These are phyloP conservation scores for Tauraco hartlaubi DNA, from an alignment of 2,797 vertebrate species.

Conservation along the genomic window DNA sequence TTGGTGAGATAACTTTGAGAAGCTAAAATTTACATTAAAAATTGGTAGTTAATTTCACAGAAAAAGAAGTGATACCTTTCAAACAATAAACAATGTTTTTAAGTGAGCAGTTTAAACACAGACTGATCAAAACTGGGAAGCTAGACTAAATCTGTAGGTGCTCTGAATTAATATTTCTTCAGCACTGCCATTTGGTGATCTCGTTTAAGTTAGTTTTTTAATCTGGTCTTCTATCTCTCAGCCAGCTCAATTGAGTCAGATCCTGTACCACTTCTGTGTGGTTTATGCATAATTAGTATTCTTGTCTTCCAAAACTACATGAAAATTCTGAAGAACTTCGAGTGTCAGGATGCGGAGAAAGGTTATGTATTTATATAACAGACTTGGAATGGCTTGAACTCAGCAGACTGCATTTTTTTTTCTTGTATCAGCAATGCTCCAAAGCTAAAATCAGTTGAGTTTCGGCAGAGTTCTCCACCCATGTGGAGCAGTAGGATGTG, in stretches of 20 bases:
- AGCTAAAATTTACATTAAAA: neutral
- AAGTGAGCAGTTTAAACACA: neutral
- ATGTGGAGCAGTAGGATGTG: neutral
- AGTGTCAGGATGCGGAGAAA: neutral
- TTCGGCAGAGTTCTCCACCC: neutral
- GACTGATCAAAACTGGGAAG: neutral
- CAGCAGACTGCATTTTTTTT: neutral
- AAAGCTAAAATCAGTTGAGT: neutral
- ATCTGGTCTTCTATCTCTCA: neutral
- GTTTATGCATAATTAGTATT: neutral
- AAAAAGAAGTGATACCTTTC: neutral
- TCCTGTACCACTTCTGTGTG: neutral
- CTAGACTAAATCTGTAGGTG: neutral
- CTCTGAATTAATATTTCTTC: neutral
- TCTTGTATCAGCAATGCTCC: constrained; percentile 19
- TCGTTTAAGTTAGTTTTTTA: neutral
- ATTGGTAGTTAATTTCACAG: neutral
- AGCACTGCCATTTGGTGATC: neutral
- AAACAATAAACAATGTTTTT: neutral
- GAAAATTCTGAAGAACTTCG: neutral
- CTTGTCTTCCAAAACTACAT: neutral
- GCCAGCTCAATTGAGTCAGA: neutral
- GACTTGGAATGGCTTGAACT: neutral
- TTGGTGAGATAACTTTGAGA: neutral
- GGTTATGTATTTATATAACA: neutral